phyloP scores from a whole-genome alignment of 2,113 vertebrate genomes.

The Eonycteris spelaea region DNA sequence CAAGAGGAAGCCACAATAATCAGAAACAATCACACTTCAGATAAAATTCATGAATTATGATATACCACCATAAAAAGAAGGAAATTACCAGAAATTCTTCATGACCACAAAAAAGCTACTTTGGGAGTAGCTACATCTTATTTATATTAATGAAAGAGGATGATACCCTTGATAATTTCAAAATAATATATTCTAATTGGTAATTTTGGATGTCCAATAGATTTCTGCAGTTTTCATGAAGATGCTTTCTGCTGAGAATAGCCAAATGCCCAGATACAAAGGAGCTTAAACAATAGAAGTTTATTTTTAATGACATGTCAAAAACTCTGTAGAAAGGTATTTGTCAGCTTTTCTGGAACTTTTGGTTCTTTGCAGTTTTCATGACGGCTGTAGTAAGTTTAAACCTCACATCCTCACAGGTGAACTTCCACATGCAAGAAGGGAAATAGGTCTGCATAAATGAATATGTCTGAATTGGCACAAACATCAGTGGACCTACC shows the following conservation, averaged over 20 bases:
- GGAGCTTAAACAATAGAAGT: not conserved
- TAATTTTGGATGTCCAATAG: not conserved
- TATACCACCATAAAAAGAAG: not conserved
- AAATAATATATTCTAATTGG: not conserved
- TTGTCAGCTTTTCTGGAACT: not conserved
- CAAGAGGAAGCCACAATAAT: conserved; percentile 6
- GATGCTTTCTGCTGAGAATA: not conserved
- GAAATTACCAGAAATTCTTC: conserved; percentile 24
- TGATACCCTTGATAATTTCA: not conserved
- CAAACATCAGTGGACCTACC: not conserved
- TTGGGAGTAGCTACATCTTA: not conserved
- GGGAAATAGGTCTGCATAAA: not conserved
- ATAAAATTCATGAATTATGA: conserved; percentile 15
- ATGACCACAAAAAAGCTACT: not conserved
- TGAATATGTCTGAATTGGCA: not conserved
- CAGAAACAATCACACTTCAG: not conserved
- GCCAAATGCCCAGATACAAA: not conserved
- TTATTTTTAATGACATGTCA: not conserved
- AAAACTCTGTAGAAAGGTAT: not conserved
- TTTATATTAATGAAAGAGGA: not conserved
- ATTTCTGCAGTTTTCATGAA: not conserved
- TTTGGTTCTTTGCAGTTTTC: not conserved
- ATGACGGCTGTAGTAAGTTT: not conserved
- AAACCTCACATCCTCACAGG: not conserved
- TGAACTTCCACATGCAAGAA: not conserved